These are phyloP conservation scores for Saxidomus purpurata DNA, from an alignment of 1,140 invertebrate genomes.

Conservation along the genomic window DNA sequence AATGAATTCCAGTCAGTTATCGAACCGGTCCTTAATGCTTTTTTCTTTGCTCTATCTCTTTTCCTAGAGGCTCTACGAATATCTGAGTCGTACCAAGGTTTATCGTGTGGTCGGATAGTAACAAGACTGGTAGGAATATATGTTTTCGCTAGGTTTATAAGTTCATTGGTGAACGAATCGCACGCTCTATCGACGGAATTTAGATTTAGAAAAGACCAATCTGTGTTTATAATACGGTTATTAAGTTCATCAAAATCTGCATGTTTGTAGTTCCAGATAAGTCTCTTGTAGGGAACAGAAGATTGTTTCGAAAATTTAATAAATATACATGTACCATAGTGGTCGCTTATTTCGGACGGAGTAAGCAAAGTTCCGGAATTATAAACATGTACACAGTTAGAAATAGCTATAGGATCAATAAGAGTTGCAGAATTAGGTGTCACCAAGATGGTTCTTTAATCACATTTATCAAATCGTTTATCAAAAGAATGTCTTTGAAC, in stretches of 20 bases:
- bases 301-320: neutral
- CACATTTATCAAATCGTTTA: slow-evolving; percentile 2
- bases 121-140: neutral
- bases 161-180: neutral
- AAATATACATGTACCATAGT: neutral
- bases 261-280: neutral
- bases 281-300: neutral
- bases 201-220: neutral
- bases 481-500: neutral
- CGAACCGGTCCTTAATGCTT: neutral
- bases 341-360: neutral
- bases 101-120: slow-evolving; percentile 52
- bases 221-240: neutral
- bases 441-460: too few relatives aligned
- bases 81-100: slow-evolving; percentile 50
- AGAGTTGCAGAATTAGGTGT: neutral
- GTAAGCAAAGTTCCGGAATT: neutral
- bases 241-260: slow-evolving; percentile 10
- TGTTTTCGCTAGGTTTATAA: neutral
- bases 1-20: neutral
- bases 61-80: slow-evolving; percentile 2
- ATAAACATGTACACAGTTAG: too few relatives aligned
- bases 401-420: neutral
- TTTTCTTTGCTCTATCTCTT: neutral
- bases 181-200: neutral